Evolutionary conservation across 2,113 vertebrate genomes (phyloP), one percentile per base, ranked within the genome.

Genomic region (Leucosticte australis): DNA sequence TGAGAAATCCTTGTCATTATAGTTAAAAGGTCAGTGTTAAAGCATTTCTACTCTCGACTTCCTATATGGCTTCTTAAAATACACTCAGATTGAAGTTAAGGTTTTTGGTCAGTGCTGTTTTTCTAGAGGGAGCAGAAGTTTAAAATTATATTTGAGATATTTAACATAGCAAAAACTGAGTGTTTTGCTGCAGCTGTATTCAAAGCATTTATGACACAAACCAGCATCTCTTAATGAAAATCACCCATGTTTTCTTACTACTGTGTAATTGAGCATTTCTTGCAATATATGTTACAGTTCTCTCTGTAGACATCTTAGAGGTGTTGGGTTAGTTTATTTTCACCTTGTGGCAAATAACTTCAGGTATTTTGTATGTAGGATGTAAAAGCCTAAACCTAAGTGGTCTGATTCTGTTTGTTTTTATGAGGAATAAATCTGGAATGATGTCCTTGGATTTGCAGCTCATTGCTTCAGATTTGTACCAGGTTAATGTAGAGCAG

Each of bases 361-460:
- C 41, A 53, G 62, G 35, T 90, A 46, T 10, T 89, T 82, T 15
- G 27, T 73, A 33, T 64, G 28, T 82, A 86, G 60, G 42, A 74
- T 94, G 24, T 85, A 91, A 88, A 71, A 96, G 39, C 90, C 81
- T 93, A 93, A 96, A 87, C 64, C 53, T 89, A 81, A 83, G 20
- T 31, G 28, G 11, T 49, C 37, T 62, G 62, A 64, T 62, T 92
- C 42, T 90, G 17, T 65, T 82, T 67, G 21, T 4, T 91, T 93
- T 84, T 47, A 50, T 76, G 82, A 75, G 13, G 15, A 89, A 33
- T 80, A 57, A 60, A 64, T 84, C 56, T 91, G 57, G 53, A 79
- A 63, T 91, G 37, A 64, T 19, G 14, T 76, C 31, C n/a, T 65
- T 73, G 41, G 57, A 78, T 92, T 95, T 92, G 35, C 11, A 2